These are phyloP conservation scores for Drosophila willistoni DNA, from an alignment of 1,140 invertebrate genomes.

Conservation along the genomic window DNA sequence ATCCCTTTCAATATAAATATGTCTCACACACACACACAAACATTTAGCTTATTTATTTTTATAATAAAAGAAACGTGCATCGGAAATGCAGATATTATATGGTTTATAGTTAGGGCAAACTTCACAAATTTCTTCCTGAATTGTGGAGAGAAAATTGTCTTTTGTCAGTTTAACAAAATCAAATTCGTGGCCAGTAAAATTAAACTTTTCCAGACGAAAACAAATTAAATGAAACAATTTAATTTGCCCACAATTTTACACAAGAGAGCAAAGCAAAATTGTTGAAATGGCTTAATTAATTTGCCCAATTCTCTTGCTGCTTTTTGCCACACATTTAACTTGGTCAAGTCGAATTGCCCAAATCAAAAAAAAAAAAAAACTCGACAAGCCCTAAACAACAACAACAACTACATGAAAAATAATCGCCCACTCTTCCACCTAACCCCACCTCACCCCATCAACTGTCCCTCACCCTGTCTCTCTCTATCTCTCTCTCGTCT, in stretches of 20 bases:
- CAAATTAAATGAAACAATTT: slow-evolving; percentile 34
- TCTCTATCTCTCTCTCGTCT: neutral
- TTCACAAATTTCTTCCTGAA: slow-evolving; percentile 7
- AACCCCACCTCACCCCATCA: neutral
- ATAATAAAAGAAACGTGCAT: slow-evolving; percentile 28
- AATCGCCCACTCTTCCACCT: slow-evolving; percentile 4
- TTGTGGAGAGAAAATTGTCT: neutral
- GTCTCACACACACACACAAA: neutral
- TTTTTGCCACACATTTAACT: slow-evolving; percentile 21
- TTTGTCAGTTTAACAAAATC: slow-evolving; percentile 9
- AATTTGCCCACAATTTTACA: slow-evolving; percentile 29
- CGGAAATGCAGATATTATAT: slow-evolving; percentile 5
- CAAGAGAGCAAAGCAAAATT: slow-evolving; percentile 26
- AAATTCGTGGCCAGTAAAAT: slow-evolving; percentile 6
- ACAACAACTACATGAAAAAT: neutral
- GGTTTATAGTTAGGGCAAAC: neutral
- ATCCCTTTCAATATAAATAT: neutral
- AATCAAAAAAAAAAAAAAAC: slow-evolving; percentile 7
- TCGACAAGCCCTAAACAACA: slow-evolving; percentile 16
- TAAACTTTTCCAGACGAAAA: slow-evolving; percentile 18
- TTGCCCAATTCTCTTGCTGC: slow-evolving; percentile 17
- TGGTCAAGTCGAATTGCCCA: slow-evolving; percentile 26
- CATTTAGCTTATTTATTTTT: neutral
- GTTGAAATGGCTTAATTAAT: slow-evolving; percentile 31
- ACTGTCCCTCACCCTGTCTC: neutral